These are phyloP conservation scores for Drosophila subpulchrella DNA, from an alignment of 1,140 invertebrate species.

Conservation along the genomic window DNA sequence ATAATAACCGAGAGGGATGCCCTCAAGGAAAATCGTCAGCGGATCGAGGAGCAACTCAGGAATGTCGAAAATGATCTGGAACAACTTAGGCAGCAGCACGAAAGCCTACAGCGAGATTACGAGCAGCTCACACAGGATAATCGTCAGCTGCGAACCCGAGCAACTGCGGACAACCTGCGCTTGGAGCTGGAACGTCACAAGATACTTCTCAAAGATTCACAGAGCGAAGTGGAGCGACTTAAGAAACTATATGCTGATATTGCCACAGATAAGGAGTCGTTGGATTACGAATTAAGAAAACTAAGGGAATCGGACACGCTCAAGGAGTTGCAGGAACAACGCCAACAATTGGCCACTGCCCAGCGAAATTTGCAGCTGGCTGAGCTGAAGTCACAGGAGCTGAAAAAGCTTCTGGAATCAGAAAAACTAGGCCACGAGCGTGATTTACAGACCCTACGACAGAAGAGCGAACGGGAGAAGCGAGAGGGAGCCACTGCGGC, in stretches of 20 bases:
- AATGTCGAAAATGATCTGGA: conserved; percentile 54
- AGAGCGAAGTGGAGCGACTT: conserved; percentile 73
- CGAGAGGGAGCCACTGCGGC: conserved; percentile 37
- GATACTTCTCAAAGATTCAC: conserved; percentile 72
- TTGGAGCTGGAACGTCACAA: conserved; percentile 75
- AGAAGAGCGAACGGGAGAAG: conserved; percentile 63
- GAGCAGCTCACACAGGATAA: conserved; percentile 67
- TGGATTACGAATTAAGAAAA: conserved; percentile 68
- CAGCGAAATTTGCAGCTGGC: conserved; percentile 68
- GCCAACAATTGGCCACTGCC: conserved; percentile 56
- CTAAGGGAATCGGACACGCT: conserved; percentile 51
- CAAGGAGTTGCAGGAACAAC: conserved; percentile 68
- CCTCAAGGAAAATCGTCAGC: conserved; percentile 36
- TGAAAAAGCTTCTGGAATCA: conserved; percentile 69
- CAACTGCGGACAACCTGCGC: conserved; percentile 49
- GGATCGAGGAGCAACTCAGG: conserved; percentile 42
- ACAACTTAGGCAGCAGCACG: conserved; percentile 60
- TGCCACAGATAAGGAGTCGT: conserved; percentile 68
- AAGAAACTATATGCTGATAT: conserved; percentile 79
- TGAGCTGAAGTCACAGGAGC: conserved; percentile 70
- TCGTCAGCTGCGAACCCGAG: conserved; percentile 33
- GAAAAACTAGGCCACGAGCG: conserved; percentile 66
- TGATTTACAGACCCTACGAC: conserved; percentile 57
- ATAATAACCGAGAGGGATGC: conserved; percentile 41
- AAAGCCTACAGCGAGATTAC: conserved; percentile 48